Base-by-base conservation (phyloP, 53 echinoderm and acorn worm genomes). In the Hippasteria phrygiana region DNA sequence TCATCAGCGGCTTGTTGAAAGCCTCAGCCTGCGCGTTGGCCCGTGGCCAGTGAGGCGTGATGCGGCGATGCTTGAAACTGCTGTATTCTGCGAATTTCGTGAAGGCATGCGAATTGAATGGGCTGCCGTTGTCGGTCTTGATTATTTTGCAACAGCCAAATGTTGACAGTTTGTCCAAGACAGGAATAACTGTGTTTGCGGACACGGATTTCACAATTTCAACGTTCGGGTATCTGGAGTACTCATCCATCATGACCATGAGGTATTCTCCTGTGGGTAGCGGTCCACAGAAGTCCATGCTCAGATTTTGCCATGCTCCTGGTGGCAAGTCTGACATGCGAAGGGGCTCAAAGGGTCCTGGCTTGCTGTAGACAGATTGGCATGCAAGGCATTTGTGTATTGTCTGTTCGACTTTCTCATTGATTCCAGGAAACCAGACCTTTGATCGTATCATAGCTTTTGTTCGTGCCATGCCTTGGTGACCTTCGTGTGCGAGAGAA, bases 41-140 rank as follows among this genome's bases (percentile, higher is more conserved):
- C 22, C 70, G 35, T 20, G 92, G 92, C 92, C 94, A 94, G 39
- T 71, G 55, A 1, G 92, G 92, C 13, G 90, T 92, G 14, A 94
- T 55, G 87, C 87, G 91, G 11, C 92, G 73, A 65, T 94, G 91
- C 16, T 86, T 28, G 62, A 91, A 94, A 34, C 92, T 14, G 11
- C 75, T 72, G 54, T 88, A 35, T 22, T 62, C 5, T 62, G 62
- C 62, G 62, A 62, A 62, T 62, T 62, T 4, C 6, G 3, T 9
- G 31, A 62, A 62, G 4, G 62, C 62, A 27, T 62, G 62, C 4
- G 62, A 62, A 27, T 62, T 62, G 62, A 62, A 62, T 4, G 62
- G 62, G 29, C 62, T 62, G 20, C 94, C 94, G 76, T 94, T 94
- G 38, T 94, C 94, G 1, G 81, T 88, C 27, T 77, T 43, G 43